Evolutionary conservation across 2,888 invertebrate species (phyloP).

Genomic region (Caenorhabditis sp.): DNA sequence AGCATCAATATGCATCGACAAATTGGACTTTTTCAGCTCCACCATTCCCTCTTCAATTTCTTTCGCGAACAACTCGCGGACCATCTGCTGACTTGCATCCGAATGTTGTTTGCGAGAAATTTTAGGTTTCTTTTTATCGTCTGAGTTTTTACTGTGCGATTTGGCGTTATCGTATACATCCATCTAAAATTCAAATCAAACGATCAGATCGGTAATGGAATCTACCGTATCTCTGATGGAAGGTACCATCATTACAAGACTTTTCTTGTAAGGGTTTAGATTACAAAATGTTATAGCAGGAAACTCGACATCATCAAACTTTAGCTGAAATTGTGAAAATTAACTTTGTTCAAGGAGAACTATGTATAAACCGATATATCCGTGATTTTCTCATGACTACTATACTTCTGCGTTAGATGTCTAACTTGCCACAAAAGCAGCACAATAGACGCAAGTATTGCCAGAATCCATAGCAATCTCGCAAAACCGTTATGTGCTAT

Average conservation of each 20-base stretch:
- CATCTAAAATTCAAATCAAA: conserved; percentile 62
- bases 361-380: conserved; percentile 65
- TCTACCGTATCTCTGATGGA: conserved; percentile 74
- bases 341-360: not conserved
- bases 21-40: conserved; percentile 58
- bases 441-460: conserved; percentile 53
- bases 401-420: conserved; percentile 64
- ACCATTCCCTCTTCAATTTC: conserved; percentile 71
- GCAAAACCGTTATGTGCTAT: conserved; percentile 61
- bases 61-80: conserved; percentile 70
- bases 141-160: conserved; percentile 67
- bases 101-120: conserved; percentile 69
- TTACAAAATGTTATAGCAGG: conserved; percentile 78
- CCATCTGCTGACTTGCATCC: conserved; percentile 62
- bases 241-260: conserved; percentile 75
- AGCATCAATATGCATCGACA: conserved; percentile 24
- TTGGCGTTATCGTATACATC: conserved; percentile 78
- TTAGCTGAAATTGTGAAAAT: conserved; percentile 65
- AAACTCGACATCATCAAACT: conserved; percentile 76
- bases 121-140: conserved; percentile 70
- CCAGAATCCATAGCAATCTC: conserved; percentile 63
- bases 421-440: conserved; percentile 63
- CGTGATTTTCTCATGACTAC: conserved; percentile 72
- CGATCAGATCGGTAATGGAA: not conserved
- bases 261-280: conserved; percentile 74